These are phyloP conservation scores for Tamias sibiricus DNA, from an alignment of 2,113 vertebrate species.

Conservation along the genomic window DNA sequence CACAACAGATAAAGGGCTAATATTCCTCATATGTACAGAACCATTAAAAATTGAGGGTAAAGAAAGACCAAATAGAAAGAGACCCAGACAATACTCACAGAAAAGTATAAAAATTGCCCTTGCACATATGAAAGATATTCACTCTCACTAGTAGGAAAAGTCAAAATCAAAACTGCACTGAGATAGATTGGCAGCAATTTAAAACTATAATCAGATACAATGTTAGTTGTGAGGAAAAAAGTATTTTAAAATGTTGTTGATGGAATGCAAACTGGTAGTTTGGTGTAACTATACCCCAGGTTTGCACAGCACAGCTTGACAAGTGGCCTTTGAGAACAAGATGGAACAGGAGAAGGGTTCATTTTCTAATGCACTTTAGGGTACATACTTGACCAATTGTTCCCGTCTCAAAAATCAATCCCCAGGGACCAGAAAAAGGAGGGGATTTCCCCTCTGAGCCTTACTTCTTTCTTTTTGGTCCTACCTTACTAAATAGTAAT, in stretches of 20 bases:
- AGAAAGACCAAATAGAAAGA: background rate
- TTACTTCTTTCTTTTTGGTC: background rate
- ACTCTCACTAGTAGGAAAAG: background rate
- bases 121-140: background rate
- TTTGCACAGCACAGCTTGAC: background rate
- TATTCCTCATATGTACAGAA: background rate
- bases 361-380: background rate
- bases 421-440: background rate
- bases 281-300: background rate
- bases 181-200: conserved; percentile 15
- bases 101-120: background rate
- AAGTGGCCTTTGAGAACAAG: background rate
- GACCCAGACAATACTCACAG: background rate
- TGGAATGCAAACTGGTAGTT: background rate
- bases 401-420: background rate
- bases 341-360: background rate
- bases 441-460: background rate
- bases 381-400: background rate
- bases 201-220: background rate
- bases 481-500: background rate
- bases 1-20: background rate
- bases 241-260: background rate
- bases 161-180: background rate
- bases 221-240: background rate
- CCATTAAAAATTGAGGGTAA: background rate